Evolutionary conservation across 2,888 invertebrate genomes (phyloP), one percentile per base, ranked within the genome.

Genomic region (Rhagonycha fulva): DNA sequence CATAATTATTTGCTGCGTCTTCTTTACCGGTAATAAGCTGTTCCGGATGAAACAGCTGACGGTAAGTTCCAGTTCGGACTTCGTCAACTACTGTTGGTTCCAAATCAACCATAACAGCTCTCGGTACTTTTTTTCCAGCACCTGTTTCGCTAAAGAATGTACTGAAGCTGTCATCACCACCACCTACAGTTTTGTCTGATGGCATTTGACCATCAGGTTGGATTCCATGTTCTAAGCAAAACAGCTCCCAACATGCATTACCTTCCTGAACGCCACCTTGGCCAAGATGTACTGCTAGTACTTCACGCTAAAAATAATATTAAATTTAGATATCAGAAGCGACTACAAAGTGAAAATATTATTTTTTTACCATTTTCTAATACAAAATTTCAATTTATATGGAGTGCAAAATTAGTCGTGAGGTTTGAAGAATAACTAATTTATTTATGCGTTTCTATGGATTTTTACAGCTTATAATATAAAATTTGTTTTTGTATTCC

Each of bases 121-220:
- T 12, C 2, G 63, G 63, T 24, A 66, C 63, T 23, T 66, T 23
- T 12, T 23, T 66, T 3, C 24, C 63, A 12, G 23, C 63, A 71
- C 90, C 93, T 9, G 95, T 96, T 85, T 96, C 95, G 14, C 91
- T 91, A 85, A 93, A 94, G 86, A 94, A 94, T 2, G 93, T 93
- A 80, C 91, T 91, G 85, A 91, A 92, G 84, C 89, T 90, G 62
- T 74, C 74, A 61, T 73, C 76, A 0, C 88, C 82, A 3, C 14
- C 14, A 60, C 61, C 70, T 5, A 12, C 69, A n/a, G 12, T 14
- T 19, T 26, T 19, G n/a, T 68, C 67, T 68, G 14, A 14, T 11
- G 14, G 68, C 74, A 68, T 74, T 66, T 24, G 63, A 12, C 63
- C 63, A 5, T 66, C 82, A 85, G 85, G 77, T 66, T 66, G 63